Base-by-base conservation (phyloP, 2,113 vertebrate species). In the Uropsilus gracilis region DNA sequence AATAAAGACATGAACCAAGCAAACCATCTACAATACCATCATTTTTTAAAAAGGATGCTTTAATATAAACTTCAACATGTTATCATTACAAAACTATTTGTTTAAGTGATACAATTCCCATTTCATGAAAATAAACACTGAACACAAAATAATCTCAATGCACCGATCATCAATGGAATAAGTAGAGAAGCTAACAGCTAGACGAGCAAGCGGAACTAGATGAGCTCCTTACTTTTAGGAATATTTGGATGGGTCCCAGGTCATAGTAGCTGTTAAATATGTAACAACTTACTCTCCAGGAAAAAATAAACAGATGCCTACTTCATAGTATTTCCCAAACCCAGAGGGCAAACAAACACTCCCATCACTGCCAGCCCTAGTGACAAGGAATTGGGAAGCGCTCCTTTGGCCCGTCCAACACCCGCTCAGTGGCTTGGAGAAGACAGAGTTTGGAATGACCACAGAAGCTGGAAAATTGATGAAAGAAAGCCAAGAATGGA, bases 401-500 rank as follows among this genome's bases (percentile, higher is more conserved):
- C n/a, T n/a, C n/a, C n/a, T n/a, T n/a, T n/a, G n/a, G n/a, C n/a
- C n/a, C n/a, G n/a, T n/a, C n/a, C n/a, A n/a, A 61, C 20, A 87
- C 37, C 6, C 50, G 16, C 3, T 90, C n/a, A 77, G 26, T 76
- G 78, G 50, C 34, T 64, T 78, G 5, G 46, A 88, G 42, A 76
- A 76, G 68, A 77, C 53, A 89, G 48, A 91, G 61, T 86, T 89
- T 46, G 92, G 28, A 12, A 68, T 69, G 64, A 73, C 50, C 72
- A 80, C 26, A 39, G 24, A 39, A 92, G 20, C 50, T 77, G 87
- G 34, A 63, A 90, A 20, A 88, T 13, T 68, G 26, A 80, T 82
- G 30, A 83, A 3, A 88, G 34, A 96, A 94, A 85, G 86, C 6
- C 20, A 95, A 81, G 59, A 89, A 72, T 59, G 14, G 32, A 66